Percentiles rank a stretch among this genome's conserved stretches.
These are phyloP conservation scores for Holacanthus passer DNA, from an alignment of 2,113 vertebrate species.

Conservation along the genomic window DNA sequence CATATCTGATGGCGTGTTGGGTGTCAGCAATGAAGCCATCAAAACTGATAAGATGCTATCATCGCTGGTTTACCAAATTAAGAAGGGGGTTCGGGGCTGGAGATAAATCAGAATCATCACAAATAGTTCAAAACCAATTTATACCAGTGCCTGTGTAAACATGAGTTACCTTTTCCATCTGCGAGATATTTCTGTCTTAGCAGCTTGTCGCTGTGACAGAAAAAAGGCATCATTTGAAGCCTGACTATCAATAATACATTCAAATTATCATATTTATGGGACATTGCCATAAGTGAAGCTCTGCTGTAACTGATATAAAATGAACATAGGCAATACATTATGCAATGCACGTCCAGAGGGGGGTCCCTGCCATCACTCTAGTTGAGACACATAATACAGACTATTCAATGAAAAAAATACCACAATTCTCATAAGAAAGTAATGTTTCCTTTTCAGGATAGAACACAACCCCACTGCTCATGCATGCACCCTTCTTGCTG, in stretches of 20 bases:
- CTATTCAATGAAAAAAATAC: constrained; percentile 22
- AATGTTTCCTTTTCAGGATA: constrained; percentile 19
- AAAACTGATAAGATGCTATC: constrained; percentile 55
- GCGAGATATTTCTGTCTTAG: constrained; percentile 2
- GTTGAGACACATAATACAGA: constrained; percentile 34
- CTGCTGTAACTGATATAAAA: constrained; percentile 41
- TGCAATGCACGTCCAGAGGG: constrained; percentile 25
- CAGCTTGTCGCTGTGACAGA: constrained; percentile 27
- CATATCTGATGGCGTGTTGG: constrained; percentile 26
- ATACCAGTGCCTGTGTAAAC: constrained; percentile 17
- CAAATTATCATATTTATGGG: constrained; percentile 59
- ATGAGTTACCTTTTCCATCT: constrained; percentile 22
- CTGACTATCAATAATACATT: constrained; percentile 53
- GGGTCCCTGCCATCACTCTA: constrained; percentile 15
- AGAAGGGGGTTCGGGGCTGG: constrained; percentile 15
- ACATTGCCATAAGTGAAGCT: constrained; percentile 34
- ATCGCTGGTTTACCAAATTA: constrained; percentile 38
- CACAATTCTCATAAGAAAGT: constrained; percentile 18
- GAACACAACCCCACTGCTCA: constrained; percentile 6
- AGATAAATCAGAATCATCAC: constrained; percentile 20
- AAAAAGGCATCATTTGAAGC: constrained; percentile 38
- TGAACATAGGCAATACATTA: constrained; percentile 33
- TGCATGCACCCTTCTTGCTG: constrained; percentile 5
- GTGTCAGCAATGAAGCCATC: constrained; percentile 50
- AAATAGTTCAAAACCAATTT: constrained; percentile 37